A percentile compares a stretch with the other conserved stretches of the same genome.
These are phyloP conservation scores for Heliconius hermathena DNA, from an alignment of 1,140 invertebrate genomes.

Conservation along the genomic window DNA sequence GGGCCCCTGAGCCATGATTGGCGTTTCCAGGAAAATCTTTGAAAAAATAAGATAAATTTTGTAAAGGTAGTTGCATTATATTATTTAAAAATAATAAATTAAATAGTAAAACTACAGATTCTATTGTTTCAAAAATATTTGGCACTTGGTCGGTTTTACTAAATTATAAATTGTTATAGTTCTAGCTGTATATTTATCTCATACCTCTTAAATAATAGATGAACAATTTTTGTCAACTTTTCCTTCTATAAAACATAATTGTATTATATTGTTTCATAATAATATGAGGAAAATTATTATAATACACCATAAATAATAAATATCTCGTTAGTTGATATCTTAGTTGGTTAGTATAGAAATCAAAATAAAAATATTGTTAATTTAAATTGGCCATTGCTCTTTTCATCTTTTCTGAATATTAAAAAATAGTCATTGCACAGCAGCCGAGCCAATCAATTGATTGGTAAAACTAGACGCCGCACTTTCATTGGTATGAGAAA, in stretches of 20 bases:
- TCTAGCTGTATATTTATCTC: not conserved
- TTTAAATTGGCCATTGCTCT: too few relatives aligned
- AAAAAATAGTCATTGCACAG: too few relatives aligned
- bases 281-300: not conserved
- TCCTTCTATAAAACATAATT: not conserved
- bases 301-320: not conserved
- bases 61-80: too few relatives aligned
- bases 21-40: too few relatives aligned
- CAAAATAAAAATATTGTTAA: not conserved
- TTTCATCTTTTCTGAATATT: too few relatives aligned
- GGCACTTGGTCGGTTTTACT: not conserved
- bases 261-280: not conserved
- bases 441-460: too few relatives aligned
- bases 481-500: too few relatives aligned
- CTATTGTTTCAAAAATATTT: not conserved
- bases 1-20: too few relatives aligned
- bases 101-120: not conserved
- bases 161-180: not conserved
- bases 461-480: too few relatives aligned
- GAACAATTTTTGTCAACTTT: not conserved
- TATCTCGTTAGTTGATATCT: not conserved
- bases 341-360: not conserved
- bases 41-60: too few relatives aligned
- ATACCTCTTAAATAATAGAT: slow-evolving; percentile 2
- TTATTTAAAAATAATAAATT: too few relatives aligned